Percentiles rank a stretch among this genome's conserved stretches.
Evolutionary conservation across 2,888 invertebrate genomes (phyloP).

Genomic region (Cephus rjabovi): DNA sequence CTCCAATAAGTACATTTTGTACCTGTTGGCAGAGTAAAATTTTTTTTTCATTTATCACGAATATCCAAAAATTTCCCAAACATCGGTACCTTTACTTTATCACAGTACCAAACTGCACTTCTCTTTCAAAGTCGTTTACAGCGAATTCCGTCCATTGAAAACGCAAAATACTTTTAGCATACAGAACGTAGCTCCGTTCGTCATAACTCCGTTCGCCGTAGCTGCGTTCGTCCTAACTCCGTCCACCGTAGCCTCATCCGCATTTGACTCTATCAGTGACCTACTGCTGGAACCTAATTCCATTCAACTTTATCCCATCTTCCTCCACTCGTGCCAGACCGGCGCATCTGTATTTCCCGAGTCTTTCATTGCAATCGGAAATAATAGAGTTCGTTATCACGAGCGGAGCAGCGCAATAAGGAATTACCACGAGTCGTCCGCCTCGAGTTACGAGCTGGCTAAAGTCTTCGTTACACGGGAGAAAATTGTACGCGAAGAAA

Average conservation of each 20-base stretch:
- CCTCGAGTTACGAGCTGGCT: not conserved
- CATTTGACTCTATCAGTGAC: not conserved
- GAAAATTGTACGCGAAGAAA: not conserved
- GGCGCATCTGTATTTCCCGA: conserved; percentile 20
- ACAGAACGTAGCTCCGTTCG: not conserved
- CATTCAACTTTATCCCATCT: conserved; percentile 10
- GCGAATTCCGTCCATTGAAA: not conserved
- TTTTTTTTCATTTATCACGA: not conserved
- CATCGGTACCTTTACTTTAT: not conserved
- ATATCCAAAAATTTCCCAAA: not conserved
- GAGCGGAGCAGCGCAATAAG: conserved; percentile 34
- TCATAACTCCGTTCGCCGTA: too few relatives aligned
- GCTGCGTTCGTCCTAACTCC: too few relatives aligned
- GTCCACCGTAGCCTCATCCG: not conserved
- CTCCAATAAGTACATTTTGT: too few relatives aligned
- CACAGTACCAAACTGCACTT: not conserved
- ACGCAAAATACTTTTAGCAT: not conserved
- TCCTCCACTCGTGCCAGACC: conserved; percentile 23
- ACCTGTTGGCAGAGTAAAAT: too few relatives aligned
- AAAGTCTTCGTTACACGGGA: not conserved
- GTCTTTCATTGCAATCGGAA: conserved; percentile 25
- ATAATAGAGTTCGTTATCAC: conserved; percentile 37
- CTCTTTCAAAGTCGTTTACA: not conserved
- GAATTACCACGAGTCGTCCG: conserved; percentile 23
- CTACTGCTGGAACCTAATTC: not conserved